Evolutionary conservation across 2,113 vertebrate species (phyloP).

Genomic region (Rhinoderma darwinii): DNA sequence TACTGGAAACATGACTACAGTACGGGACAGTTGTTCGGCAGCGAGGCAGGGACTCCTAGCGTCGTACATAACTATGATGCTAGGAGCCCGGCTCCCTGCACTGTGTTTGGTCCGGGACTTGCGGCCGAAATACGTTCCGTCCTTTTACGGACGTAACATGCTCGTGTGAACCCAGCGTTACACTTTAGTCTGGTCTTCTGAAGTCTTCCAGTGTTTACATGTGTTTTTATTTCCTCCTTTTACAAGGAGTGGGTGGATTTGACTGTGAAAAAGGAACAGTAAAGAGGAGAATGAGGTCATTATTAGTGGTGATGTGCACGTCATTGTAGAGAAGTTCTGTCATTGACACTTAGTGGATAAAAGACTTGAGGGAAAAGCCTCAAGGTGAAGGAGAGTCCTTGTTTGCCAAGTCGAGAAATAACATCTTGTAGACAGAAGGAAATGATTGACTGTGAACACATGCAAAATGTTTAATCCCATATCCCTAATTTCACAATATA

Average conservation of each 20-base stretch:
- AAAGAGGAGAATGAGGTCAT: neutral
- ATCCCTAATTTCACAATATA: neutral
- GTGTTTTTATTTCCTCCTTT: constrained; percentile 6
- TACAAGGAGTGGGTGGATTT: constrained; percentile 7
- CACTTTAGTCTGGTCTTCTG: neutral
- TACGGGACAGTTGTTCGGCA: too few relatives aligned
- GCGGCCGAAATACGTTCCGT: too few relatives aligned
- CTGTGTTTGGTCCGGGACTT: too few relatives aligned
- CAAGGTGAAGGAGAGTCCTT: constrained; percentile 16
- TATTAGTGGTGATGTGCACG: neutral
- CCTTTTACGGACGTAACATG: too few relatives aligned
- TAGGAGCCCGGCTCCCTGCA: too few relatives aligned
- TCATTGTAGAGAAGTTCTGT: constrained; percentile 4
- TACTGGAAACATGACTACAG: too few relatives aligned
- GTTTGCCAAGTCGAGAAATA: neutral
- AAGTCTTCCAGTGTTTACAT: neutral
- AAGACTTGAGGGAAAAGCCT: neutral
- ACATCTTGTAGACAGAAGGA: neutral
- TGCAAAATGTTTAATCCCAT: neutral
- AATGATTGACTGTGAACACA: neutral
- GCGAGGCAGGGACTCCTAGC: too few relatives aligned
- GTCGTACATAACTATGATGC: too few relatives aligned
- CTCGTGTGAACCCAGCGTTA: too few relatives aligned
- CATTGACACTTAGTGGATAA: constrained; percentile 27
- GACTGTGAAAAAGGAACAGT: neutral